phyloP scores from a whole-genome alignment of 2,113 vertebrate species.

The Bostrychus sinensis region DNA sequence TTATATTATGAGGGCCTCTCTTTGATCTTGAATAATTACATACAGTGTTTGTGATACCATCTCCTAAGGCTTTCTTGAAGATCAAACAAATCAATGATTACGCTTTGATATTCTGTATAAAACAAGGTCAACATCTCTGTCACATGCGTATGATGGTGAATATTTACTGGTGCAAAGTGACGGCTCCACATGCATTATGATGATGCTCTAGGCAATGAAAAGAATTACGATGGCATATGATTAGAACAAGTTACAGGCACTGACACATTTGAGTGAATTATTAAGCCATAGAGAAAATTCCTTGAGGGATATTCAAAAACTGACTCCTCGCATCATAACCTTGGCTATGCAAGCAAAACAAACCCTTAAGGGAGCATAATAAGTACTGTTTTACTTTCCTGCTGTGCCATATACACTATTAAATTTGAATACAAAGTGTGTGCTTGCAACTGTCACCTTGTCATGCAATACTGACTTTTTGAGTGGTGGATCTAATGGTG shows the following conservation, averaged over 20 bases:
- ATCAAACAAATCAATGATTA: conserved; percentile 55
- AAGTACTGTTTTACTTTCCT: conserved; percentile 23
- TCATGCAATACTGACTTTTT: background rate
- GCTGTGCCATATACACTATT: conserved; percentile 28
- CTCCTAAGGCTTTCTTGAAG: conserved; percentile 23
- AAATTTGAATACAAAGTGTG: conserved; percentile 27
- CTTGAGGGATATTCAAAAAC: conserved; percentile 33
- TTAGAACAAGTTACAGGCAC: conserved; percentile 56
- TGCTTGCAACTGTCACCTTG: conserved; percentile 23
- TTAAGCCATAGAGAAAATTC: conserved; percentile 42
- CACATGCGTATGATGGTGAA: conserved; percentile 19
- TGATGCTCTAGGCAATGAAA: conserved; percentile 40
- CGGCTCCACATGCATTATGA: conserved; percentile 19
- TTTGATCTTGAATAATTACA: conserved; percentile 30
- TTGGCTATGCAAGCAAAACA: conserved; percentile 30
- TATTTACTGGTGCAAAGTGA: conserved; percentile 30
- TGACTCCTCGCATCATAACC: conserved; percentile 33
- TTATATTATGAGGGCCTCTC: conserved; percentile 6
- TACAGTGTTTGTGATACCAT: background rate
- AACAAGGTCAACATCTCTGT: conserved; percentile 31
- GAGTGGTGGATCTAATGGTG: background rate
- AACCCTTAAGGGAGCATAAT: conserved; percentile 26
- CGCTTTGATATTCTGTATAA: conserved; percentile 28
- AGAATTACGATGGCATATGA: conserved; percentile 47
- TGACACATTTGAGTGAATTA: conserved; percentile 46